Base-by-base conservation (phyloP, 2,888 invertebrate species). In the Polyommatus icarus region DNA sequence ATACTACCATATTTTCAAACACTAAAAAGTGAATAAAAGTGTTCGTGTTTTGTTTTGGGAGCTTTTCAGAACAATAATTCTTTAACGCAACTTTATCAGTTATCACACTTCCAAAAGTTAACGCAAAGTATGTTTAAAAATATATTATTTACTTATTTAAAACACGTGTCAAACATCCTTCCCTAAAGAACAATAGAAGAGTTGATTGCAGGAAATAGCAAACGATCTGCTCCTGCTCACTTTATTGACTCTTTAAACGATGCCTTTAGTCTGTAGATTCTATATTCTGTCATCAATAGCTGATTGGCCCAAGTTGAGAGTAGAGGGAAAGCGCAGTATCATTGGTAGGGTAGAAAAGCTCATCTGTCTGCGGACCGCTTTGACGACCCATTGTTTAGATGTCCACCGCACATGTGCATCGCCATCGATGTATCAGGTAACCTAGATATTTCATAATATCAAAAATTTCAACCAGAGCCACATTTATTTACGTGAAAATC, bases 381-480 rank as follows among this genome's bases (percentile, higher is more conserved):
- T 50, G 50, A 50, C 20, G 10, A 20, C 71, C 12, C 12, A 73
- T 73, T 73, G 73, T 73, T 73, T 73, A n/a, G 46, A 24, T 15
- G 40, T 46, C 24, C 20, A 5, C 20, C 50, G 73, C 73, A 24
- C 72, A 36, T 40, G 40, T 46, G 15, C 46, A 29, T 29, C 67
- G 20, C 24, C 29, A n/a, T 15, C 20, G 46, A 73, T 24, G 24
- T 73, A 72, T 46, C 54, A 54, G 1, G 4, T 54, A 54, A 54
- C 29, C 73, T 40, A 73, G 73, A 50, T 24, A 50, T 1, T 6
- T 59, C 15, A 15, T 0, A 15, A 15, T 0, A 15, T 15, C 4
- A 4, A 50, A 50, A 50, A 15, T 54, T 15, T 18, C 3, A 50
- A 50, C 50, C 50, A 15, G 50, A 18, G 3, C 10, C 15, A 50